These are phyloP conservation scores for Caenorhabditis wallacei DNA, from an alignment of 2,888 invertebrate genomes.

Conservation along the genomic window DNA sequence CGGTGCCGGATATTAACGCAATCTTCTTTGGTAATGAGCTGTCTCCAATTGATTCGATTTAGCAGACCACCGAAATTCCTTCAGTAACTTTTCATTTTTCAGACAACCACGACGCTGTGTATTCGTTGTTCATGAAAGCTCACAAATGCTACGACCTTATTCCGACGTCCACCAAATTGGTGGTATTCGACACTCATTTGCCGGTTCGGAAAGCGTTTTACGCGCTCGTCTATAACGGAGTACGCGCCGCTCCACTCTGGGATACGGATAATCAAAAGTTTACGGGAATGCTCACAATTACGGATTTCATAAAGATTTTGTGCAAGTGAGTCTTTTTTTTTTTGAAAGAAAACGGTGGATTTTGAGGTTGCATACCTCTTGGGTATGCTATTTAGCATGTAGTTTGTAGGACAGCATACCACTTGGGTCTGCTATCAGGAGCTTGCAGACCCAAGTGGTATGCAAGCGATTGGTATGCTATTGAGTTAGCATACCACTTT, in stretches of 20 bases:
- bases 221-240: constrained; percentile 93
- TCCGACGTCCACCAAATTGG: constrained; percentile 98
- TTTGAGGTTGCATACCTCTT: not conserved
- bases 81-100: constrained; percentile 55
- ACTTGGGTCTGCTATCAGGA: not conserved
- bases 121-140: constrained; percentile 92
- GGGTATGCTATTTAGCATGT: too few species aligned
- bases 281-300: constrained; percentile 88
- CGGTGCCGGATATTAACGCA: constrained; percentile 79
- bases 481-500: too few species aligned
- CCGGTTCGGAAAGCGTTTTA: constrained; percentile 98
- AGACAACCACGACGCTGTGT: constrained; percentile 83
- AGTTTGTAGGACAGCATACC: not conserved
- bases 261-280: constrained; percentile 89
- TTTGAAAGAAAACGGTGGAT: not conserved
- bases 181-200: constrained; percentile 98
- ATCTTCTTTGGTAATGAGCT: constrained; percentile 78
- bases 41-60: not conserved
- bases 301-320: constrained; percentile 86
- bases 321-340: constrained; percentile 79
- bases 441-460: too few species aligned
- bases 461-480: too few species aligned
- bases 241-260: constrained; percentile 89
- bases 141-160: constrained; percentile 99
- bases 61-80: not conserved